Conservation (phyloP, 2,888 invertebrate genomes). For the Dicyrtoma fusca region DNA sequence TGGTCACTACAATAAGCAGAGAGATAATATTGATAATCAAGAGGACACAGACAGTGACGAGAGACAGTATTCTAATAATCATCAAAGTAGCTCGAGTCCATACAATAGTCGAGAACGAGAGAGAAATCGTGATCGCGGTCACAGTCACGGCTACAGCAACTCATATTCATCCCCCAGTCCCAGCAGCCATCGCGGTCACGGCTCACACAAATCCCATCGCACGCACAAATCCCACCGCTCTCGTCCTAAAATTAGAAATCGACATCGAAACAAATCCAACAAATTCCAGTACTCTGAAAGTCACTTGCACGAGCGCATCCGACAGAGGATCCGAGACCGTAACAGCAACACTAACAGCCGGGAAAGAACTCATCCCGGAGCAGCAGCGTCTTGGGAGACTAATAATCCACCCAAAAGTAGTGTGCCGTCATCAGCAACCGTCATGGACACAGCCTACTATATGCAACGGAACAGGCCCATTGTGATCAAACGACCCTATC, state of each 20-base stretch:
- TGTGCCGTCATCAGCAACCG: no score
- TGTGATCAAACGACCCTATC: slow-evolving; percentile 52
- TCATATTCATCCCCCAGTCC: no score
- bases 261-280: slow-evolving; percentile 10
- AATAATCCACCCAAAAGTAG: background rate
- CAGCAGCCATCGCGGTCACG: background rate
- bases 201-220: slow-evolving; percentile 11
- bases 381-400: slow-evolving; percentile 1
- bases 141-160: no score
- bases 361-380: background rate
- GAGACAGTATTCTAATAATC: slow-evolving; percentile 23
- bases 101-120: slow-evolving; percentile 17
- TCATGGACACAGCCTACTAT: slow-evolving; percentile 31
- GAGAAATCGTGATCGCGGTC: slow-evolving; percentile 7
- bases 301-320: background rate
- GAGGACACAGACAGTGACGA: slow-evolving; percentile 24
- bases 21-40: background rate
- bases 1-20: background rate
- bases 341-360: background rate
- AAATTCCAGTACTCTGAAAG: background rate
- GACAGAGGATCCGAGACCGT: background rate
- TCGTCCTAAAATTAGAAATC: slow-evolving; percentile 4
- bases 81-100: slow-evolving; percentile 1
- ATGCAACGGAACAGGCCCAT: slow-evolving; percentile 45
- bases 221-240: slow-evolving; percentile 9